Evolutionary conservation across 1,140 invertebrate genomes (phyloP), one percentile per base, ranked within the genome.

Genomic region (Megalopta genalis): DNA sequence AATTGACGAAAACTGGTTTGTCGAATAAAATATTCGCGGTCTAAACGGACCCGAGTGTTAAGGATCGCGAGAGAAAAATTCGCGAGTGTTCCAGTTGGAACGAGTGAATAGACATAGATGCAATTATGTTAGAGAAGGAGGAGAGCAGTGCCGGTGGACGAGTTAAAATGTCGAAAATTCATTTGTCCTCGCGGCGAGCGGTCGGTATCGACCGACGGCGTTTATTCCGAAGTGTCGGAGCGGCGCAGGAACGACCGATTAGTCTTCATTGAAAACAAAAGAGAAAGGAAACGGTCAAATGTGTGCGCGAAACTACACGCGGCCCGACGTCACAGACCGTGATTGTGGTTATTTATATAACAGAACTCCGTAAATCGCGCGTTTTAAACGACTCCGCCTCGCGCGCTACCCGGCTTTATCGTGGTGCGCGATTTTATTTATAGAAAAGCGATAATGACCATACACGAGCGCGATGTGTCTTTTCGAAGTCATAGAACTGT

Each of bases 271-370:
- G 83, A 66, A 85, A 85, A 85, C 83, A 85, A 85, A 85, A 85
- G 82, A 85, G 83, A 85, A 85, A 84, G 83, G 83, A 85, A 85
- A 79, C 78, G 83, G 81, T 85, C 78, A 81, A 85, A 85, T 81
- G 83, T 78, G 83, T 73, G 78, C 77, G 77, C 60, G 74, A 60
- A 72, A 77, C 72, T 77, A 59, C 69, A 69, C 82, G 72, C 42
- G 77, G 60, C 60, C 21, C 82, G 69, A 81, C 82, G 81, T 85
- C 83, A 77, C 78, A 57, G 68, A 54, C 62, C 78, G 82, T 83
- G 83, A 85, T 85, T 84, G 83, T 82, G 83, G 78, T 83, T 85
- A 84, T 85, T 85, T 85, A 85, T 85, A 85, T 83, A 84, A 85
- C 73, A 60, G 70, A 75, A 81, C 77, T 85, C 82, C 69, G 78